These are phyloP conservation scores for Idaea straminata DNA, from an alignment of 2,888 invertebrate genomes.

Conservation along the genomic window DNA sequence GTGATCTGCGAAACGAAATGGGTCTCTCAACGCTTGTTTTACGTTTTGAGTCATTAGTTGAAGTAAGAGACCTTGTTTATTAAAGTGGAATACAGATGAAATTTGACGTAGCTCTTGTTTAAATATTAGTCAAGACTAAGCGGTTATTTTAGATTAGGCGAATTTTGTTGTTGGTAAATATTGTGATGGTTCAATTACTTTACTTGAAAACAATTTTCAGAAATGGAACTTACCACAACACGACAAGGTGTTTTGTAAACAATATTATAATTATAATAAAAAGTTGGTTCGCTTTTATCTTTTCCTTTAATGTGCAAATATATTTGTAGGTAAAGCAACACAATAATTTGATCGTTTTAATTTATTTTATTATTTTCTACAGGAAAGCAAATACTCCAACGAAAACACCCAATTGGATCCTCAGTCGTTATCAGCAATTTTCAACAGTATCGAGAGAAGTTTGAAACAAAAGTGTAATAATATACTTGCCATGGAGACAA, in stretches of 20 bases:
- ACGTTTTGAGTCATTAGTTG: constrained; percentile 18
- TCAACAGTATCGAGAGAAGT: constrained; percentile 46
- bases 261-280: background rate
- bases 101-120: background rate
- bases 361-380: constrained; percentile 16
- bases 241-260: background rate
- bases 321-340: background rate
- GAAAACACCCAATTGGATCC: constrained; percentile 22
- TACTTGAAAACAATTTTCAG: background rate
- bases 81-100: background rate
- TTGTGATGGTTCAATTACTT: background rate
- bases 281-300: background rate
- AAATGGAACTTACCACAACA: background rate
- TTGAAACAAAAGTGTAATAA: constrained; percentile 45
- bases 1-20: constrained; percentile 21
- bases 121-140: background rate
- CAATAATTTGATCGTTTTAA: constrained; percentile 3
- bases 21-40: constrained; percentile 21
- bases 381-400: background rate
- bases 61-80: constrained; percentile 11
- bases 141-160: background rate
- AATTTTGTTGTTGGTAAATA: background rate
- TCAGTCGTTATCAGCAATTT: constrained; percentile 36
- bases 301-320: background rate
- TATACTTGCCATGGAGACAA: constrained; percentile 35